These are phyloP conservation scores for Pristionchus mayeri DNA, from an alignment of 2,888 invertebrate species.

Conservation along the genomic window DNA sequence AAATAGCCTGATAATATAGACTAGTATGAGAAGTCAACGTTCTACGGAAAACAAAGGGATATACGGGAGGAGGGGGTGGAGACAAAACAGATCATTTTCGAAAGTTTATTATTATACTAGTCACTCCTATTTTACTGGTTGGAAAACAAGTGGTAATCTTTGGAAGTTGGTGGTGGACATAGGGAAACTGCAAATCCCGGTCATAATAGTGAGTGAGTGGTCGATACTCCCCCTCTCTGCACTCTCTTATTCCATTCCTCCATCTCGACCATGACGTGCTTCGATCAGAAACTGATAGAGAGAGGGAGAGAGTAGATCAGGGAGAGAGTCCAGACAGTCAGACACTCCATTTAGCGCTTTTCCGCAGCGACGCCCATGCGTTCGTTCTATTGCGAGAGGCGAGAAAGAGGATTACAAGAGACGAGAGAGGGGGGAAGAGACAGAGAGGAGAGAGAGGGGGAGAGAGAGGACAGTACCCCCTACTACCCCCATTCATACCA, in stretches of 20 bases:
- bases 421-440: not conserved
- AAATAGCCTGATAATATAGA: too few relatives aligned
- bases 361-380: not conserved
- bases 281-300: not conserved
- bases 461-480: not conserved
- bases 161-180: not conserved
- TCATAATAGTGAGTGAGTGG: not conserved
- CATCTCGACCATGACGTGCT: slow-evolving; percentile 13
- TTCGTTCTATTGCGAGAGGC: slow-evolving; percentile 1
- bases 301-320: not conserved
- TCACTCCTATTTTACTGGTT: not conserved
- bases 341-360: slow-evolving; percentile 27
- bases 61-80: too few relatives aligned
- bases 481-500: not conserved
- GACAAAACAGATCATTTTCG: too few relatives aligned
- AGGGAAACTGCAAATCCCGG: not conserved
- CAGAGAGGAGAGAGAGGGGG: not conserved
- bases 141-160: not conserved
- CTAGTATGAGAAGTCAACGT: too few relatives aligned
- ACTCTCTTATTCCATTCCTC: not conserved
- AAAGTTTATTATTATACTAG: too few relatives aligned
- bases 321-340: slow-evolving; percentile 21
- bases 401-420: slow-evolving; percentile 38
- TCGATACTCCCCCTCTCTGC: not conserved
- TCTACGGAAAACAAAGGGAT: too few relatives aligned